phyloP scores from a whole-genome alignment of 35 echinoderm and acorn worm species.

The Eucidaris tribuloides region DNA sequence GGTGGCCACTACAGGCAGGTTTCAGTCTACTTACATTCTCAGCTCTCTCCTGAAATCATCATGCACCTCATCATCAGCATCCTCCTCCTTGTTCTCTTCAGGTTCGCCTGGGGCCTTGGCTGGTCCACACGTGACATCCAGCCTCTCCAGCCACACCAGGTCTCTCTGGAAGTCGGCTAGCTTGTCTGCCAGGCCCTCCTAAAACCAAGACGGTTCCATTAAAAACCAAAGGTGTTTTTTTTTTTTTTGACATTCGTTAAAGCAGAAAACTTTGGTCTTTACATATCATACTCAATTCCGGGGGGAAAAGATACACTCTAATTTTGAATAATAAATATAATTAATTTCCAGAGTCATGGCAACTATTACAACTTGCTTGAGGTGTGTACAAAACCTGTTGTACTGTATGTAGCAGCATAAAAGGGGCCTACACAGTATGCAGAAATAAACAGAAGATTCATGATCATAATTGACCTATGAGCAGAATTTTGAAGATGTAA shows the following conservation, averaged over 20 bases:
- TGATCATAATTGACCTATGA: too few species aligned
- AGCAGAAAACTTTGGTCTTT: not conserved
- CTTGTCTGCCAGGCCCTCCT: conserved; percentile 59
- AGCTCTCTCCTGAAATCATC: conserved; percentile 91
- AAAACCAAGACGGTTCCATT: not conserved
- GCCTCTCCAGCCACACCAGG: conserved; percentile 76
- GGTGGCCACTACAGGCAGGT: too few species aligned
- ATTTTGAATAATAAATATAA: not conserved
- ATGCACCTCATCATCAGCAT: conserved; percentile 54
- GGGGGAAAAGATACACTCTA: not conserved
- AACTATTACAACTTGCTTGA: not conserved
- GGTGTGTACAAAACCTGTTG: not conserved
- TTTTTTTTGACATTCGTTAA: not conserved
- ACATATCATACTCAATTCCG: not conserved
- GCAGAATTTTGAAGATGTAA: too few species aligned
- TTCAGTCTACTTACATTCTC: conserved; percentile 69
- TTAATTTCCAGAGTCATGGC: not conserved
- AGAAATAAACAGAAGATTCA: too few species aligned
- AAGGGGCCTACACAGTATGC: too few species aligned
- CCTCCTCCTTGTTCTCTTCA: conserved; percentile 44
- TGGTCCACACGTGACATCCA: conserved; percentile 54
- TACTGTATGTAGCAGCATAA: too few species aligned
- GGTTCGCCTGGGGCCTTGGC: not conserved
- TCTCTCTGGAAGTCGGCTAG: conserved; percentile 48
- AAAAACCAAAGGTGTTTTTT: not conserved